phyloP scores from a whole-genome alignment of 2,888 invertebrate species.

The Mesorhabditis sp. region DNA sequence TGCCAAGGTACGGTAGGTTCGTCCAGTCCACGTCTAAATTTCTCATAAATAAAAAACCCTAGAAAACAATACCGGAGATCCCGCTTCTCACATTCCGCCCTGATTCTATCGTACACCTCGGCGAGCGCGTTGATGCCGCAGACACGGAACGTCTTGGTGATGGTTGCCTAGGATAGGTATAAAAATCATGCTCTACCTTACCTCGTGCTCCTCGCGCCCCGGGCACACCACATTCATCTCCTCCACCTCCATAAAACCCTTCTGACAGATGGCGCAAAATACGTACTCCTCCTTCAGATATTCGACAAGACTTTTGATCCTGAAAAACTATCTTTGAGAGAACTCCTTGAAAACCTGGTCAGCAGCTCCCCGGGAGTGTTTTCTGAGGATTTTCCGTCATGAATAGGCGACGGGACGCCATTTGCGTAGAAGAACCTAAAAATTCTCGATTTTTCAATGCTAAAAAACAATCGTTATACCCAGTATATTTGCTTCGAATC shows the following conservation, averaged over 20 bases:
- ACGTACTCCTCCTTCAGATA: neutral
- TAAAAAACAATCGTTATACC: neutral
- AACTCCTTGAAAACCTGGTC: too few relatives aligned
- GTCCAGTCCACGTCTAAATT: neutral
- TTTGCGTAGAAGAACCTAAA: neutral
- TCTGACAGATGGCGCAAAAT: neutral
- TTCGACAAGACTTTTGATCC: neutral
- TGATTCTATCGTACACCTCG: too few relatives aligned
- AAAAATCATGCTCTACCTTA: neutral
- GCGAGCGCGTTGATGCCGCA: too few relatives aligned
- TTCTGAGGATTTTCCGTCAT: neutral
- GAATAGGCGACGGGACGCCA: neutral
- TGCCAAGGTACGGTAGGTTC: neutral
- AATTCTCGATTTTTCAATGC: neutral
- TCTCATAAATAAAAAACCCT: too few relatives aligned
- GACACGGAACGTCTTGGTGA: too few relatives aligned
- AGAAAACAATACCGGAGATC: too few relatives aligned
- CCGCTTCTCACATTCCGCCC: too few relatives aligned
- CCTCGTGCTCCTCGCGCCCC: neutral
- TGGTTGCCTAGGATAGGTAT: too few relatives aligned
- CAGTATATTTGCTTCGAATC: neutral
- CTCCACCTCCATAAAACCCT: slow-evolving; percentile 2
- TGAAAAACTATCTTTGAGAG: neutral
- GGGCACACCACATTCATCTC: neutral
- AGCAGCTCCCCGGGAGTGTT: neutral